Evolutionary conservation across 2,888 invertebrate genomes (phyloP).

Genomic region (Archaeoteleia sp.): DNA sequence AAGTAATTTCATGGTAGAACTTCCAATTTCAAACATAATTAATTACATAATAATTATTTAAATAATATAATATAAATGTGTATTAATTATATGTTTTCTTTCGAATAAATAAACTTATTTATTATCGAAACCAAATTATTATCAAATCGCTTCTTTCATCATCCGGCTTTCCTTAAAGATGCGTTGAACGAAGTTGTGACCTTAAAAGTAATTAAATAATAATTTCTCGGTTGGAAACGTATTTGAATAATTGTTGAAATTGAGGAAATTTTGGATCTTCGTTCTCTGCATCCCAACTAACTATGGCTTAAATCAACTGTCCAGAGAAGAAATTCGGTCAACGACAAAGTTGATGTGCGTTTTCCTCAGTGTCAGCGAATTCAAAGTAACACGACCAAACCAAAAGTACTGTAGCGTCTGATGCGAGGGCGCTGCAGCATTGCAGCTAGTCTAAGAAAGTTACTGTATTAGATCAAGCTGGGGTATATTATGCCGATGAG

Average conservation of each 20-base stretch:
- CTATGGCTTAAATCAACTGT: neutral
- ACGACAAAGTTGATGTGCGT: slow-evolving; percentile 39
- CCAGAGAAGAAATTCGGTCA: slow-evolving; percentile 38
- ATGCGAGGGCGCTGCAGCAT: slow-evolving; percentile 18
- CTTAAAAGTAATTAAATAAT: too few relatives aligned
- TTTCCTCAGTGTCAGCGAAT: slow-evolving; percentile 34
- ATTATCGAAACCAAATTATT: neutral
- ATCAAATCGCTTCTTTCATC: slow-evolving; percentile 14
- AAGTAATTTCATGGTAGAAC: too few relatives aligned
- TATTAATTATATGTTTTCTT: too few relatives aligned
- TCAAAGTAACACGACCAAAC: slow-evolving; percentile 29
- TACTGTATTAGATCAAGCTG: slow-evolving; percentile 46
- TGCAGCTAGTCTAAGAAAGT: slow-evolving; percentile 39
- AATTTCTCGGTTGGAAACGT: neutral
- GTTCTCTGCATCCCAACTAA: slow-evolving; percentile 37
- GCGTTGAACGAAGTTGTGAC: slow-evolving; percentile 26
- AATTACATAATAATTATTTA: too few relatives aligned
- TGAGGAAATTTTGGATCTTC: slow-evolving; percentile 18
- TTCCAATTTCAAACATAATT: too few relatives aligned
- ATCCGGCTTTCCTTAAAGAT: slow-evolving; percentile 13
- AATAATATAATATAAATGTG: too few relatives aligned
- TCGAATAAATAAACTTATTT: neutral
- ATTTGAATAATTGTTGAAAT: neutral
- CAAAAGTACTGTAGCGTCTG: slow-evolving; percentile 26
- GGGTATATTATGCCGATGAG: slow-evolving; percentile 34